These are phyloP conservation scores for Drosophila yooni DNA, from an alignment of 2,888 invertebrate species.

Conservation along the genomic window DNA sequence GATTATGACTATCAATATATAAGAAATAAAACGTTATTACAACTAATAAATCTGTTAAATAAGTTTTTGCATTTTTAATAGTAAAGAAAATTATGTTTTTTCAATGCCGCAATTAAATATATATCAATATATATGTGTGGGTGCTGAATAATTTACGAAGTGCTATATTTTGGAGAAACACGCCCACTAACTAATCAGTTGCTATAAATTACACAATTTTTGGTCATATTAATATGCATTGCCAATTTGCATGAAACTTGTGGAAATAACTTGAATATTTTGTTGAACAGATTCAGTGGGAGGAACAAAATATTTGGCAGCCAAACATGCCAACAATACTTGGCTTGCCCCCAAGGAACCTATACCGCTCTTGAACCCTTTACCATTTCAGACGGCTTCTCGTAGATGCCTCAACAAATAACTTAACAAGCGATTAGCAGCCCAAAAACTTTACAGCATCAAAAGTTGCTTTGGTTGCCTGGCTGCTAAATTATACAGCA, in stretches of 20 bases:
- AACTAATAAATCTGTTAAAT: neutral
- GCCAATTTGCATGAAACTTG: conserved; percentile 47
- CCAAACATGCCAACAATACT: conserved; percentile 44
- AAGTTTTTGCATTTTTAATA: neutral
- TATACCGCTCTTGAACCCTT: neutral
- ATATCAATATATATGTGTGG: neutral
- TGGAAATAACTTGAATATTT: conserved; percentile 41
- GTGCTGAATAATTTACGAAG: neutral
- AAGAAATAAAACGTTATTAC: neutral
- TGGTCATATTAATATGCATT: conserved; percentile 43
- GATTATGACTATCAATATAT: neutral
- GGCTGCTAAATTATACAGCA: conserved; percentile 42
- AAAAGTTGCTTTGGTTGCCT: conserved; percentile 48
- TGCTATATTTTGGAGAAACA: neutral
- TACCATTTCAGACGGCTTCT: neutral
- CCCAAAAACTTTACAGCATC: conserved; percentile 59
- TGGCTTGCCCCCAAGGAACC: conserved; percentile 35
- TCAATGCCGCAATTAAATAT: neutral
- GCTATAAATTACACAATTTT: conserved; percentile 33
- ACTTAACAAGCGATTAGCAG: conserved; percentile 72
- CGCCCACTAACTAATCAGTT: conserved; percentile 37
- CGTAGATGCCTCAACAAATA: conserved; percentile 56
- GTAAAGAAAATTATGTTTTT: neutral
- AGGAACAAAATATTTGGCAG: conserved; percentile 8
- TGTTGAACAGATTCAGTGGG: conserved; percentile 31